Conservation (phyloP, 2,888 invertebrate genomes). For the Drosophila multiciliata region DNA sequence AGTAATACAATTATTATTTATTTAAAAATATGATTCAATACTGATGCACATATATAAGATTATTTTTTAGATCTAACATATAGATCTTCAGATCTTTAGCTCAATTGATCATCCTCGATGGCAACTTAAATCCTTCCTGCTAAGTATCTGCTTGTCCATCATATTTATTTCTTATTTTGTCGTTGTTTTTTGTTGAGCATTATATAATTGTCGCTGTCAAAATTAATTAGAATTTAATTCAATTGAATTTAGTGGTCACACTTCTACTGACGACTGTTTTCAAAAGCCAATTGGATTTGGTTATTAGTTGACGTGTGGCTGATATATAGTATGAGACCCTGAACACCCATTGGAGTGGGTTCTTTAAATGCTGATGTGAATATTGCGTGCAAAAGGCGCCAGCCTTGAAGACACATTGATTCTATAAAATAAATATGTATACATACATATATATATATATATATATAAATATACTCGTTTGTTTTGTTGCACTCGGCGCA, state of each 20-base stretch:
- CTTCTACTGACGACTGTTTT: conserved; percentile 43
- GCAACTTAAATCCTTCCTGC: background rate
- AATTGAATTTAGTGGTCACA: conserved; percentile 72
- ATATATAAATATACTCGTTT: background rate
- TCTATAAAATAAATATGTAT: background rate
- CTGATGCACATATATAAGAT: background rate
- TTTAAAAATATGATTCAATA: background rate
- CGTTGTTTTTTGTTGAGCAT: conserved; percentile 46
- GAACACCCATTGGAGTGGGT: conserved; percentile 33
- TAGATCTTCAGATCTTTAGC: background rate
- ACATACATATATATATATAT: background rate
- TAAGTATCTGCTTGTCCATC: conserved; percentile 4
- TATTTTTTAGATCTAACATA: background rate
- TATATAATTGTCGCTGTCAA: conserved; percentile 49
- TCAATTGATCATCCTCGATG: background rate
- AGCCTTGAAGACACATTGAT: conserved; percentile 62
- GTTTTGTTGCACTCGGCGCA: conserved; percentile 13
- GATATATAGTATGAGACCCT: conserved; percentile 23
- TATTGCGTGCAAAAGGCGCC: conserved; percentile 63
- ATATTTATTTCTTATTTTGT: background rate
- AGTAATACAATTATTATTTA: background rate
- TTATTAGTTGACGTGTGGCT: conserved; percentile 51
- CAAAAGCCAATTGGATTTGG: conserved; percentile 62
- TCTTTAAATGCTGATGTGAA: conserved; percentile 53
- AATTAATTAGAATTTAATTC: conserved; percentile 66